These are phyloP conservation scores for Aricia artaxerxes DNA, from an alignment of 2,888 invertebrate species.

Conservation along the genomic window DNA sequence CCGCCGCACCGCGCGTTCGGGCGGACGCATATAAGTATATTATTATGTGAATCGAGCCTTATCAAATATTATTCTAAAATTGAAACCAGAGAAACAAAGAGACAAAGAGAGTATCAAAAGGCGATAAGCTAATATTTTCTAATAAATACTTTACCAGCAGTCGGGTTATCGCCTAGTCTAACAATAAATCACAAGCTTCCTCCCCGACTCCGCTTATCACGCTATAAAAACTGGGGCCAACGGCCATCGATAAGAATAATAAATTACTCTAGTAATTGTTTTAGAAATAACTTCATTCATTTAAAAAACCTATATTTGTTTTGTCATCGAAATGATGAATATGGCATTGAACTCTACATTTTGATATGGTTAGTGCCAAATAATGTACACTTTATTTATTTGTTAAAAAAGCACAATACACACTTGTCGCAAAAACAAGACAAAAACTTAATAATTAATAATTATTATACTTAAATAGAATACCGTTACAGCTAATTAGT, in stretches of 20 bases:
- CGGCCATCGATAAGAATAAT: conserved; percentile 61
- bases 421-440: too few species aligned
- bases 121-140: conserved; percentile 10
- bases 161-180: conserved; percentile 35
- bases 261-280: conserved; percentile 55
- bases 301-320: background rate
- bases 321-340: background rate
- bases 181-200: conserved; percentile 56
- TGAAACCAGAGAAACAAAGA: background rate
- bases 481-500: too few species aligned
- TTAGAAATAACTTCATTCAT: conserved; percentile 38
- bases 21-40: too few species aligned
- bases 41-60: too few species aligned
- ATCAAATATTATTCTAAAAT: background rate
- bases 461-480: too few species aligned
- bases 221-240: conserved; percentile 55
- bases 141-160: conserved; percentile 9
- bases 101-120: background rate
- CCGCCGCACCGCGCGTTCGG: too few species aligned
- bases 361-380: background rate
- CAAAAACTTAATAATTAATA: too few species aligned
- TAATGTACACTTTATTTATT: too few species aligned
- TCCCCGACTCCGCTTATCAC: conserved; percentile 68
- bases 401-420: too few species aligned
- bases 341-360: background rate